phyloP scores from a whole-genome alignment of 2,888 invertebrate species.

The Stratiomys singularior region DNA sequence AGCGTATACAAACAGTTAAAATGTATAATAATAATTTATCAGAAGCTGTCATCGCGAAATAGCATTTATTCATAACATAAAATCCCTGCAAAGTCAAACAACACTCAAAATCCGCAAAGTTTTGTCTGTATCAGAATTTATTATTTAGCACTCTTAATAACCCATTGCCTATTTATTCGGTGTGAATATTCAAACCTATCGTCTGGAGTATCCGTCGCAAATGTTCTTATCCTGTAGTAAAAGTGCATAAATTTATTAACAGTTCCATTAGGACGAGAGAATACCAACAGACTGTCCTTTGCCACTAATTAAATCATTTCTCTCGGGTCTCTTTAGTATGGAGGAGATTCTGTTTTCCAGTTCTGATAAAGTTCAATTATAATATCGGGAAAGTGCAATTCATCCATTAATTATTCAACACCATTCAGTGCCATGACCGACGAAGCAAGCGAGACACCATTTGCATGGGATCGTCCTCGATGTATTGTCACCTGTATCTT shows the following conservation, averaged over 20 bases:
- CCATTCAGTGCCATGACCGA: neutral
- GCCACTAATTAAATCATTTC: slow-evolving; percentile 43
- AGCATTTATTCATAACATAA: neutral
- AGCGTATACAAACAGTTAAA: too few relatives aligned
- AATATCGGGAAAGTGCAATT: slow-evolving; percentile 45
- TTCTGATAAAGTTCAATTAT: slow-evolving; percentile 44
- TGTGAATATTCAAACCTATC: slow-evolving; percentile 34
- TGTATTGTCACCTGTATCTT: neutral
- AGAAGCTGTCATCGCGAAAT: neutral
- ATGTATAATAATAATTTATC: slow-evolving; percentile 4
- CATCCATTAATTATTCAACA: slow-evolving; percentile 37
- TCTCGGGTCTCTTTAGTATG: slow-evolving; percentile 42
- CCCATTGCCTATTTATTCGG: slow-evolving; percentile 19
- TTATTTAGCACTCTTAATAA: slow-evolving; percentile 20
- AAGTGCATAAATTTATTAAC: slow-evolving; percentile 45
- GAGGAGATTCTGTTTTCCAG: slow-evolving; percentile 31
- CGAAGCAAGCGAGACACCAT: neutral
- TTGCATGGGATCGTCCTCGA: neutral
- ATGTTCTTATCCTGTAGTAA: neutral
- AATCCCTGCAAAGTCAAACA: neutral
- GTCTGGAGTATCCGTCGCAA: neutral
- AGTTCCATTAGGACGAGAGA: slow-evolving; percentile 40
- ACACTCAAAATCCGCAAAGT: neutral
- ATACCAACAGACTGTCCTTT: slow-evolving; percentile 29
- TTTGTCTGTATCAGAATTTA: neutral